Evolutionary conservation across 2,888 invertebrate species (phyloP).

Genomic region (Resseliella maxima): DNA sequence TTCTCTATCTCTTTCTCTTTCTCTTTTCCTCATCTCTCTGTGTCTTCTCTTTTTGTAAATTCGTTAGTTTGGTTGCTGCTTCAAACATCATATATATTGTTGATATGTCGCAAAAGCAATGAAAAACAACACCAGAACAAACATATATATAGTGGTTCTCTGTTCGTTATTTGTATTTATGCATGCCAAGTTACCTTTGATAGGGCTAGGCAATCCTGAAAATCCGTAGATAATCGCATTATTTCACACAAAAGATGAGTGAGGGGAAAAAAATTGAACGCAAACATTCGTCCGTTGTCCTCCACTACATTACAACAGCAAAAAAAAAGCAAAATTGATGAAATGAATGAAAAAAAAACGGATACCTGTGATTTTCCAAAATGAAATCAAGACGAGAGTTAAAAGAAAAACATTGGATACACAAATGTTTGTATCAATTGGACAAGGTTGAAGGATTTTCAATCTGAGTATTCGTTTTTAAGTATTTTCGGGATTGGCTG

Average conservation of each 20-base stretch:
- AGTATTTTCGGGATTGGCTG: constrained; percentile 45
- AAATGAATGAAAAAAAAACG: not conserved
- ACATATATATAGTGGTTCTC: not conserved
- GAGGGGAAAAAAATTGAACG: not conserved
- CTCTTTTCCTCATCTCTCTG: not conserved
- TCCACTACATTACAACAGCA: not conserved
- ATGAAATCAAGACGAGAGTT: not conserved
- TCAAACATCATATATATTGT: not conserved
- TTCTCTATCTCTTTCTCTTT: not conserved
- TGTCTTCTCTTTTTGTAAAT: not conserved
- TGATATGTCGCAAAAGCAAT: not conserved
- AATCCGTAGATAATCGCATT: constrained; percentile 46
- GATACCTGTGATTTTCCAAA: not conserved
- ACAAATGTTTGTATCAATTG: not conserved
- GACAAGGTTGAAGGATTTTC: constrained; percentile 25
- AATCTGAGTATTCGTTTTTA: constrained; percentile 1
- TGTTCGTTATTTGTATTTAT: constrained; percentile 30
- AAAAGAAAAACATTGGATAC: not conserved
- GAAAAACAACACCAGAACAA: not conserved
- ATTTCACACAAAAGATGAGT: not conserved
- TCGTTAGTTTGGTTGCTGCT: not conserved
- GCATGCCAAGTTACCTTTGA: constrained; percentile 14
- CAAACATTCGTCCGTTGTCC: not conserved
- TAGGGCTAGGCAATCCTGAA: constrained; percentile 38
- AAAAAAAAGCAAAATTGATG: too few species aligned